Evolutionary conservation across 2,888 invertebrate genomes (phyloP), one percentile per base, ranked within the genome.

Genomic region (Chymomyza caudatula): DNA sequence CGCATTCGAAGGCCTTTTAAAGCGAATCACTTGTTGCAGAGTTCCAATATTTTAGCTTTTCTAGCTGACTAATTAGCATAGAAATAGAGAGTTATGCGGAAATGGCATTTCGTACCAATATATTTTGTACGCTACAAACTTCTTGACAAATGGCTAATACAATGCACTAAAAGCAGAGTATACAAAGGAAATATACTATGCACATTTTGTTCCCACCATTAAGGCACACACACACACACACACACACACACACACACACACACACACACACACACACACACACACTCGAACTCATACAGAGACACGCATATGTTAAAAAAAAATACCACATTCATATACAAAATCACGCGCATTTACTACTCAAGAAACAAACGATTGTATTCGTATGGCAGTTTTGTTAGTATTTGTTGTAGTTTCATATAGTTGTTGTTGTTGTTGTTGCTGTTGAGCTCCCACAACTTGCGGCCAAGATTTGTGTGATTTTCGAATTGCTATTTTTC

Each of bases 141-240:
- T 37, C 29, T 11, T 2, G 0, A 37, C 29, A 37, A 37, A 11
- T 11, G 8, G 5, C 29, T 11, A 37, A 8, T 8, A 37, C 29
- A 2, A 37, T 37, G 29, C 47, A 47, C 47, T 8, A 47, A 47
- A 47, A 13, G 19, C 19, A 47, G 19, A 19, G 17, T 17, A 47
- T 17, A 47, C n/a, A 47, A 17, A 15, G n/a, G 19, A 47, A 47
- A 47, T 47, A 17, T 47, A 47, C 17, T 47, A 47, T 20, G 59
- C 55, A 80, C 80, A 80, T 80, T 83, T 37, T 80, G 83, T 80
- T 80, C 80, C 80, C 80, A 80, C 84, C 80, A 80, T 83, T 80
- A 78, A 78, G 74, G 77, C 72, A 75, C 70, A 67, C 60, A 67
- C 5, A 47, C 44, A 43, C n/a, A 37, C 64, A 67, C 51, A 58